Evolutionary conservation across 2,888 invertebrate species (phyloP), one percentile per base, ranked within the genome.

Genomic region (Cephus sareptanus): DNA sequence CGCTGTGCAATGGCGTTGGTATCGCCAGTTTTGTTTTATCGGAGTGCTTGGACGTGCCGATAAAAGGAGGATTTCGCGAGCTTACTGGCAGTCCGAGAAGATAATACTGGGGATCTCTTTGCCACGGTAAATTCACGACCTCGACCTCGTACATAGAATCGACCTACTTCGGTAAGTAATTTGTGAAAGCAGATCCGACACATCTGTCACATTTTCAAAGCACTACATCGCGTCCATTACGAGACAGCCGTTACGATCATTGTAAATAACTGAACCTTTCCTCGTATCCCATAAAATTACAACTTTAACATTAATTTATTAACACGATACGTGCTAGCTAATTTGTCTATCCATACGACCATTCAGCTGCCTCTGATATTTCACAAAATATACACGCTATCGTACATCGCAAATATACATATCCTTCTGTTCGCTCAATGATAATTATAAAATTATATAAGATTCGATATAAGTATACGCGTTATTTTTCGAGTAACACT

Each of bases 51-150:
- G 13, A 56, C 23, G 76, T 56, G 56, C 56, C 76, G 40, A 76
- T 76, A 76, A 76, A 76, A 76, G 76, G 73, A 76, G 56, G 71
- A 76, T 76, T 76, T 12, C 56, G 30, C 4, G 33, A 73, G 76
- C 71, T 76, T 76, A 76, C 76, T 73, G 76, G 76, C 76, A 73
- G 73, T 56, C 33, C 76, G 56, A 73, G 73, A 35, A 56, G 76
- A 76, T 76, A 76, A 76, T 73, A 76, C 73, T 34, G 33, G 40
- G 76, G 34, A 73, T 76, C 73, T 73, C 73, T 73, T 71, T 73
- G 73, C 30, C 73, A 73, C 68, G 56, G 73, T 73, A 34, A 56
- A 73, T 56, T 69, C 56, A 35, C 37, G 23, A 70, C n/a, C 76
- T 76, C 76, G 34, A 34, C 34, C 34, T 71, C 33, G 12, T 56